phyloP scores from a whole-genome alignment of 1,140 invertebrate species.

The Trachelipus rathkii region DNA sequence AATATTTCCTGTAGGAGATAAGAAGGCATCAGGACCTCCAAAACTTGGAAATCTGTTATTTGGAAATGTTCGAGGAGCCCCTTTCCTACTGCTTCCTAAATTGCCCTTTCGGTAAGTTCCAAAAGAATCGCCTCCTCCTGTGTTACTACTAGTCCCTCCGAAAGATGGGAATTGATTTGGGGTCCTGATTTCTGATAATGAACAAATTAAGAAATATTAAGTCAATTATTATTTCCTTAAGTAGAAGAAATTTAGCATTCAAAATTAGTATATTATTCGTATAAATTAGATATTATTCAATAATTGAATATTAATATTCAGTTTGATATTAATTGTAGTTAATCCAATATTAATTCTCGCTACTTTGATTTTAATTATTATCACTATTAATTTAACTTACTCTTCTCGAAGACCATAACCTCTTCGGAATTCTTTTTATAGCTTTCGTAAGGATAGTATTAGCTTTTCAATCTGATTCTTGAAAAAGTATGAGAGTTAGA shows the following conservation, averaged over 20 bases:
- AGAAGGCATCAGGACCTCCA: not conserved
- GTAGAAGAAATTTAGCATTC: not conserved
- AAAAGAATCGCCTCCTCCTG: not conserved
- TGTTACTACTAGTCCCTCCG: not conserved
- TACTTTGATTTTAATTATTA: no score
- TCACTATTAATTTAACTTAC: not conserved
- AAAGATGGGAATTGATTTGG: not conserved
- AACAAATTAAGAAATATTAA: not conserved
- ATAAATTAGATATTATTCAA: not conserved
- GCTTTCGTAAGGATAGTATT: not conserved
- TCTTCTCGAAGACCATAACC: not conserved
- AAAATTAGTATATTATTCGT: not conserved
- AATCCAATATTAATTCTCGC: no score
- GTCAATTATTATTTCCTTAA: not conserved
- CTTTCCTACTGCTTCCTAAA: not conserved
- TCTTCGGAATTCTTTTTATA: not conserved
- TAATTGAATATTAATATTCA: no score
- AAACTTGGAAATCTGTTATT: not conserved
- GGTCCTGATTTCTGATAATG: not conserved
- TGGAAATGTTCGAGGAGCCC: not conserved
- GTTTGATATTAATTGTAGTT: no score
- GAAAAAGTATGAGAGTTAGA: no score
- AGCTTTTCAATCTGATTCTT: no score
- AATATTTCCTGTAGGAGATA: not conserved
- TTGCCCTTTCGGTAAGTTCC: not conserved